A percentile compares a stretch with the other conserved stretches of the same genome.
phyloP scores from a whole-genome alignment of 2,797 vertebrate genomes.

The Acrossocheilus wenchowensis region DNA sequence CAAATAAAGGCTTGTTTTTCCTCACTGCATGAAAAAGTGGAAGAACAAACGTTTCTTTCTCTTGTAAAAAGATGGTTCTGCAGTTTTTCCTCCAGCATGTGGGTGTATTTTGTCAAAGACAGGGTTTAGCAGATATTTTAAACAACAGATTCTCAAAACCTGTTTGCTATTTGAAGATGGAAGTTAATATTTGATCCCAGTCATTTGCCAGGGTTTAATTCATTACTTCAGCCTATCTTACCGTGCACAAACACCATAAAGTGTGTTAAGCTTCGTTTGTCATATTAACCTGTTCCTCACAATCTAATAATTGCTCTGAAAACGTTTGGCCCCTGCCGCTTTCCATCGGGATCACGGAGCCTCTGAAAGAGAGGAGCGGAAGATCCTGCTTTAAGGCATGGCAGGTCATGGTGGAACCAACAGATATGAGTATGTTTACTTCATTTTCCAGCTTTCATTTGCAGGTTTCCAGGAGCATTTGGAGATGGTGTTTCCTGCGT shows the following conservation, averaged over 20 bases:
- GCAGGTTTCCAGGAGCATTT: conserved; percentile 68
- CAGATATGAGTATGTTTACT: conserved; percentile 74
- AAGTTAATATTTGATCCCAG: too few species aligned
- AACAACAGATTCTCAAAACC: not conserved
- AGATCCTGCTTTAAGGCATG: conserved; percentile 15
- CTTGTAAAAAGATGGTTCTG: not conserved
- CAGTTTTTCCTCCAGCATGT: not conserved
- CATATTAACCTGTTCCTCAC: not conserved
- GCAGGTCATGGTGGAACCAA: conserved; percentile 18
- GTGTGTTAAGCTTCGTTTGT: not conserved
- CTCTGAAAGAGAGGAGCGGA: not conserved
- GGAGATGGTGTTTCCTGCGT: conserved; percentile 73
- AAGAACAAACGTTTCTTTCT: not conserved
- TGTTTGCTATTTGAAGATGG: not conserved
- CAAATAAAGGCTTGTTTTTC: not conserved
- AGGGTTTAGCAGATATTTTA: not conserved
- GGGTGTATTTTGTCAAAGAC: not conserved
- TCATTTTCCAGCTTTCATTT: conserved; percentile 74
- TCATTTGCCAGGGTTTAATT: not conserved
- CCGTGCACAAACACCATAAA: not conserved
- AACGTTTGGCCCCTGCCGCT: not conserved
- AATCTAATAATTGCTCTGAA: not conserved
- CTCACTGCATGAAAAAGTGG: not conserved
- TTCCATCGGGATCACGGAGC: not conserved
- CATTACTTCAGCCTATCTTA: not conserved